These are phyloP conservation scores for Microctonus brassicae DNA, from an alignment of 2,888 invertebrate genomes.

Conservation along the genomic window DNA sequence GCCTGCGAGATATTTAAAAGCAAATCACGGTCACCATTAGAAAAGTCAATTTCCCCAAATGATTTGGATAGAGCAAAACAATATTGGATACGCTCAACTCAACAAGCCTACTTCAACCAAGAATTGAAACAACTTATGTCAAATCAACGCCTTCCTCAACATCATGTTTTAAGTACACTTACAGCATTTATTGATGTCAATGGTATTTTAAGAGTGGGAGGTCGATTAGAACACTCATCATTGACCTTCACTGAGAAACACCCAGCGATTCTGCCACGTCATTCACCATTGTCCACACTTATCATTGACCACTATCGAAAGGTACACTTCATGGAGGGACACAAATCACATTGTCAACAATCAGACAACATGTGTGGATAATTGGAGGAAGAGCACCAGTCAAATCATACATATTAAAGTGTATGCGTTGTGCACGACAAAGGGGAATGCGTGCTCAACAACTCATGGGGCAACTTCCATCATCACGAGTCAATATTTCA, in stretches of 20 bases:
- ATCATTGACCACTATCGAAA: background rate
- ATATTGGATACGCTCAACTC: no score
- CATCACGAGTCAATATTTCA: no score
- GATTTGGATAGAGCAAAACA: no score
- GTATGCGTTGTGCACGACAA: constrained; percentile 19
- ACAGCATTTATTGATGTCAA: constrained; percentile 13
- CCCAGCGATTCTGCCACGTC: constrained; percentile 12
- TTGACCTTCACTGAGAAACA: background rate
- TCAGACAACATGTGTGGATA: constrained; percentile 26
- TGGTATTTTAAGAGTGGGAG: constrained; percentile 25
- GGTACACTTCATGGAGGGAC: constrained; percentile 30
- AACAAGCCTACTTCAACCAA: no score
- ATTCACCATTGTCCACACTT: background rate
- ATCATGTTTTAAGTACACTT: background rate
- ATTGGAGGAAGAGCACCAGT: constrained; percentile 28
- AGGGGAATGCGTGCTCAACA: constrained; percentile 28
- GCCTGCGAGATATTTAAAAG: no score
- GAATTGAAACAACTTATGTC: no score
- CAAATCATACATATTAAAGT: constrained; percentile 5
- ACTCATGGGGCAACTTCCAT: constrained; percentile 36
- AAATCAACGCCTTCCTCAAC: no score
- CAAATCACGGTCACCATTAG: no score
- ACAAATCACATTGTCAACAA: constrained; percentile 14
- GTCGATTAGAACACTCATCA: constrained; percentile 3
- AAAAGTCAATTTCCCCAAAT: no score